Evolutionary conservation across 2,888 invertebrate genomes (phyloP), one percentile per base, ranked within the genome.

Genomic region (Euphydryas editha): DNA sequence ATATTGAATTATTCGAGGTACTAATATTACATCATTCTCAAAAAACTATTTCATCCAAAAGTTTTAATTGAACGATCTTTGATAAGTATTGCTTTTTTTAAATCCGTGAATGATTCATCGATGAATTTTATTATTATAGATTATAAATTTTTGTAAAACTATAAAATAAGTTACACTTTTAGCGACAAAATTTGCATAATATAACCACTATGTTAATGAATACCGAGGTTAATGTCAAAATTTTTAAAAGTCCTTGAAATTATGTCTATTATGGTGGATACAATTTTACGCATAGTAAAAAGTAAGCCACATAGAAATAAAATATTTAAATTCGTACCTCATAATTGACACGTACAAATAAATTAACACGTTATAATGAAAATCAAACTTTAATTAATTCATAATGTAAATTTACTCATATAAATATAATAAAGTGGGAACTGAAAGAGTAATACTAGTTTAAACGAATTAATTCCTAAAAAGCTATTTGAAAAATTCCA

Each of bases 151-250:
- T 17, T 42, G 49, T 24, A 18, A 36, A 49, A 36, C n/a, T 36
- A 46, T 24, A 7, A 54, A 63, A 39, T 20, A 21, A 24, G 21
- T 21, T 21, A 47, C 17, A 49, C 17, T 47, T 39, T 49, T 57
- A 36, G 57, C 21, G n/a, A 51, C 59, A 59, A 7, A 42, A 64
- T 64, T 64, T 59, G 20, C 64, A 64, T 64, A 63, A 58, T 49
- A 57, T 47, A 58, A 47, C 58, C 51, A 36, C 49, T 42, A 51
- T 44, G 24, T 17, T 10, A 17, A 18, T 18, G 36, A 30, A 54
- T n/a, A 15, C 15, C 30, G 36, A 54, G 54, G 54, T 54, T 54
- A 54, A 54, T 17, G 36, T 36, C 36, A 36, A 36, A 17, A 54
- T 30, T 17, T n/a, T 39, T 17, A 49, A 17, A 17, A 36, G 58